Percentiles rank a stretch among this genome's conserved stretches.
phyloP scores from a whole-genome alignment of 2,113 vertebrate species.

The Channa maculata region DNA sequence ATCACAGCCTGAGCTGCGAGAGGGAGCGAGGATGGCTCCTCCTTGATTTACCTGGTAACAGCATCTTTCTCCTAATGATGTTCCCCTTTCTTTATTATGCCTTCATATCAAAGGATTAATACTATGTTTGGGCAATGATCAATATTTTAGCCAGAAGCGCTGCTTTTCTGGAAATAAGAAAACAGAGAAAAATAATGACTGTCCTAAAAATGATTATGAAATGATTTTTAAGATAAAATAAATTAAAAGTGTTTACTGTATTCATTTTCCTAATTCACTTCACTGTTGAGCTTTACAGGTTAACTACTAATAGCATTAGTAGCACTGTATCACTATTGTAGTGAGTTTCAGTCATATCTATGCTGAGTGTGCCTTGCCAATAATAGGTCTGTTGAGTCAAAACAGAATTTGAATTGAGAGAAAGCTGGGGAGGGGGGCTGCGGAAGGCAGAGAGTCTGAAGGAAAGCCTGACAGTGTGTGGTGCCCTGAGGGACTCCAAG shows the following conservation, averaged over 20 bases:
- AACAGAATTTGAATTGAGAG: conserved; percentile 49
- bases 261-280: not conserved
- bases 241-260: not conserved
- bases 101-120: conserved; percentile 10
- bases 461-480: conserved; percentile 67
- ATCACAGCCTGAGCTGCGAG: conserved; percentile 11
- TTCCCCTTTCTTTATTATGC: not conserved
- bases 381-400: conserved; percentile 34
- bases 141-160: no score
- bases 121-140: no score
- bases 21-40: not conserved
- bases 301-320: conserved; percentile 7
- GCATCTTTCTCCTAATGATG: conserved; percentile 11
- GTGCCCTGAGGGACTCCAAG: conserved; percentile 66
- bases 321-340: not conserved
- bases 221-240: no score
- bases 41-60: conserved; percentile 3
- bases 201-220: no score
- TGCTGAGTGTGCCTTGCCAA: conserved; percentile 28
- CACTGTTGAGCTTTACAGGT: not conserved
- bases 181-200: no score
- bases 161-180: no score
- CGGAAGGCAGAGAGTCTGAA: conserved; percentile 34
- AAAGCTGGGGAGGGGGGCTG: not conserved
- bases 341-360: conserved; percentile 1